These are phyloP conservation scores for Stegodyphus dumicola DNA, from an alignment of 1,140 invertebrate genomes.

Conservation along the genomic window DNA sequence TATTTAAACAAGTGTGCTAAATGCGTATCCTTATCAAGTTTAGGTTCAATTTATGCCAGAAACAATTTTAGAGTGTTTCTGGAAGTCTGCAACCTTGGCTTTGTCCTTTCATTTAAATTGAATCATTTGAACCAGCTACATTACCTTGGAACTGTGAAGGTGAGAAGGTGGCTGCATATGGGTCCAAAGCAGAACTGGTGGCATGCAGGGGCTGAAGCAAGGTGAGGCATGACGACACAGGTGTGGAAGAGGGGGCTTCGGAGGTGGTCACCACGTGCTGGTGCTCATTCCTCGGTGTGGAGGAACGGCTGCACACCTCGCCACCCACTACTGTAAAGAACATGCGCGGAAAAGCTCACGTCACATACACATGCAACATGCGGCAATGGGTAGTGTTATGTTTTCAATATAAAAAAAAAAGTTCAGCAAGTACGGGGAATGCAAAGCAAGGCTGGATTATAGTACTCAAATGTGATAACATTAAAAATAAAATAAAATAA, in stretches of 20 bases:
- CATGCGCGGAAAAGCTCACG: conserved; percentile 24
- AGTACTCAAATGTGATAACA: no score
- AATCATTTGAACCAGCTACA: neutral
- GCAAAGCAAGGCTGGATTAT: no score
- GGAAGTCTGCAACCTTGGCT: no score
- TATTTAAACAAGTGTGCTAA: no score
- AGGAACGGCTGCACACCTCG: conserved; percentile 56
- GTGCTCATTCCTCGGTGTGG: conserved; percentile 45
- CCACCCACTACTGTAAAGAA: conserved; percentile 39
- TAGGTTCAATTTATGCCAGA: no score
- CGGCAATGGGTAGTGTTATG: neutral
- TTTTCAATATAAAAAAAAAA: no score
- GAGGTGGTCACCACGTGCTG: conserved; percentile 25
- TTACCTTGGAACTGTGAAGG: conserved; percentile 64
- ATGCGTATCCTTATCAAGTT: no score
- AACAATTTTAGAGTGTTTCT: no score
- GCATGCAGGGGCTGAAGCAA: conserved; percentile 72
- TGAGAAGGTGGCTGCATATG: conserved; percentile 59
- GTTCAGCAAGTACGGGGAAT: no score
- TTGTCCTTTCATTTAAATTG: no score
- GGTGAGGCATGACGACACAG: conserved; percentile 65
- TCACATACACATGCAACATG: conserved; percentile 48
- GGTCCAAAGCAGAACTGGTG: conserved; percentile 30
- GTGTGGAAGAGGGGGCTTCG: conserved; percentile 8
- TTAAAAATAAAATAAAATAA: no score